phyloP scores from a whole-genome alignment of 1,140 invertebrate species.

The Manduca sexta region DNA sequence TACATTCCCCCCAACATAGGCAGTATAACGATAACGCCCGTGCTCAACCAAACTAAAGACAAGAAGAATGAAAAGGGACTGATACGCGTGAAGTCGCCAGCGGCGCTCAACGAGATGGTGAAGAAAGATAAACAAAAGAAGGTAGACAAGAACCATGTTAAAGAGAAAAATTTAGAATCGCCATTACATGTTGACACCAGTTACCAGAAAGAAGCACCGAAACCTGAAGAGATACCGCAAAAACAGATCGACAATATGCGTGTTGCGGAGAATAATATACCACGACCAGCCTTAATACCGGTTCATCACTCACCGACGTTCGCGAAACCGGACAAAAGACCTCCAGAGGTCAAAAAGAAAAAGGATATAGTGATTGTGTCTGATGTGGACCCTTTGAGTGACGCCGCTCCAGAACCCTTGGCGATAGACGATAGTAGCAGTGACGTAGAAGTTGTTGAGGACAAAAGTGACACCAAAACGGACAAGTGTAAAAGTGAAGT shows the following conservation, averaged over 20 bases:
- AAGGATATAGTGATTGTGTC: conserved; percentile 57
- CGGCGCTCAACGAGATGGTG: conserved; percentile 54
- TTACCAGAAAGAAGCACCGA: conserved; percentile 28
- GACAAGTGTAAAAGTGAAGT: conserved; percentile 55
- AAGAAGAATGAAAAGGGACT: conserved; percentile 30
- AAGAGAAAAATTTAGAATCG: conserved; percentile 33
- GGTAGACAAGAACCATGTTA: conserved; percentile 19
- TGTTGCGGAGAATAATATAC: conserved; percentile 51
- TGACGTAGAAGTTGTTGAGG: conserved; percentile 59
- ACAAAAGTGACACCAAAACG: conserved; percentile 45
- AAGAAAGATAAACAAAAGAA: conserved; percentile 50
- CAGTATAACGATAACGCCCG: conserved; percentile 64
- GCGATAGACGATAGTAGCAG: conserved; percentile 60
- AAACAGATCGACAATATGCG: conserved; percentile 56
- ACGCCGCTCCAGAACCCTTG: conserved; percentile 33
- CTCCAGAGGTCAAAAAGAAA: conserved; percentile 56
- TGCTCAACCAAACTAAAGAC: conserved; percentile 14
- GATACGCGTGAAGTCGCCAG: conserved; percentile 53
- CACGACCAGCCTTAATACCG: conserved; percentile 43
- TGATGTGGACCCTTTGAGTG: conserved; percentile 48
- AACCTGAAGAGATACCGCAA: conserved; percentile 34
- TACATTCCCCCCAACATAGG: conserved; percentile 58
- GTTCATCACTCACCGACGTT: conserved; percentile 59
- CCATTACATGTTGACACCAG: conserved; percentile 51
- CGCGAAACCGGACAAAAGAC: conserved; percentile 56